Evolutionary conservation across 2,888 invertebrate species (phyloP), one percentile per base, ranked within the genome.

Genomic region (Villa cingulata): DNA sequence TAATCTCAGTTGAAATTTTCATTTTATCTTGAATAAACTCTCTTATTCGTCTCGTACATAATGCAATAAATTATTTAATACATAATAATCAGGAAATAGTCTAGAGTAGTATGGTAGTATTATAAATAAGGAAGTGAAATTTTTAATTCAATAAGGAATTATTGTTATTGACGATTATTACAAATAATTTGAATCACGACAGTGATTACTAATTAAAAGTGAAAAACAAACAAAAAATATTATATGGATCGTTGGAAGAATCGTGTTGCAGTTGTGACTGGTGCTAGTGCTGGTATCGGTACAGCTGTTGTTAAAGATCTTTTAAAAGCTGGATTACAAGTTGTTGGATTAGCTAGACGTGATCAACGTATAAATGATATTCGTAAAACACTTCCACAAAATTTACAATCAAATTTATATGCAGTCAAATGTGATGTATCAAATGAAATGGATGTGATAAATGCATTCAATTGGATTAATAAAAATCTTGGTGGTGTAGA

Each of bases 281-380:
- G 79, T 2, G 77, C 77, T 12, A 78, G 78, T 59, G 66, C 72
- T 0, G 80, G 79, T 1, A 78, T 80, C 48, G 80, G 75, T 12
- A 72, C 71, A 2, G 72, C 70, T 1, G 64, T 72, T 41, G 61
- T 62, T 18, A 60, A 61, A 43, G 62, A 67, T 43, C 60, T 77
- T 27, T 68, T 71, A 1, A 58, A 65, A 38, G 61, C 65, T 20
- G 78, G 77, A 1, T 56, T 78, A 55, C 68, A 69, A 43, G 77
- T 78, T 1, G 68, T 76, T 2, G 76, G 74, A 1, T 60, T 76
- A 53, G 74, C 74, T 1, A 60, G 75, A 43, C 67, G 74, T n/a
- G 62, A 71, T 23, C 68, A 72, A 2, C 62, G 62, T 23, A 47
- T 68, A 1, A 58, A 58, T 18, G 65, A 66, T 42, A 45, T 68